Evolutionary conservation across 2,888 invertebrate genomes (phyloP).

Genomic region (Aphidoletes aphidimyza): DNA sequence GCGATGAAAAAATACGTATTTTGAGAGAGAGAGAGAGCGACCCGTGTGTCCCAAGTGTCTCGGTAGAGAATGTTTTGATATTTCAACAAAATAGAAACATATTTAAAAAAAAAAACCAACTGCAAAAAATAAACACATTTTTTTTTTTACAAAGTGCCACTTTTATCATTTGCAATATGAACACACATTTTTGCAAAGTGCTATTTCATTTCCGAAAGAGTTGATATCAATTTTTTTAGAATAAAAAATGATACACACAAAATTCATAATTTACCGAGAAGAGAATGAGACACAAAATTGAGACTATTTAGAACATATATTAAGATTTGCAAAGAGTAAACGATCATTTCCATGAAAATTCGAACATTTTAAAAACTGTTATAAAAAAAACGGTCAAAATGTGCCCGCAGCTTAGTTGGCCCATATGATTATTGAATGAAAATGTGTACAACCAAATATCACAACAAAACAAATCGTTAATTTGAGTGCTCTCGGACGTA

Average conservation of each 20-base stretch:
- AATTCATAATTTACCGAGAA: too few species aligned
- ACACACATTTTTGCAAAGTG: conserved; percentile 15
- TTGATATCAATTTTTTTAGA: background rate
- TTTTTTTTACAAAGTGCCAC: background rate
- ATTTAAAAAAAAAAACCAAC: background rate
- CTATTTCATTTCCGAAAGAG: conserved; percentile 6
- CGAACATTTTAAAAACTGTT: too few species aligned
- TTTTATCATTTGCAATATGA: background rate
- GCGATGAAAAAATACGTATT: conserved; percentile 42
- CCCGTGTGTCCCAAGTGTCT: background rate
- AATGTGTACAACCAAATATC: background rate
- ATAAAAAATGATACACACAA: too few species aligned
- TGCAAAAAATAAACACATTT: background rate
- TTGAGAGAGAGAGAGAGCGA: background rate
- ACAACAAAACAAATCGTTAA: background rate
- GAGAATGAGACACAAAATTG: too few species aligned
- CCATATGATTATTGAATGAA: background rate
- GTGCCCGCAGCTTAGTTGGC: too few species aligned
- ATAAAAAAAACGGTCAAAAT: too few species aligned
- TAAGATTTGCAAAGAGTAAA: too few species aligned
- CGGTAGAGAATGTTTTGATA: background rate
- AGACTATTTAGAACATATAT: too few species aligned
- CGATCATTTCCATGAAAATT: too few species aligned
- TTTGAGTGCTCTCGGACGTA: too few species aligned
- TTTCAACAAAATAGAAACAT: background rate